Percentiles rank a stretch among this genome's conserved stretches.
Conservation (phyloP, 2,888 invertebrate genomes). For the Callosobruchus maculatus region DNA sequence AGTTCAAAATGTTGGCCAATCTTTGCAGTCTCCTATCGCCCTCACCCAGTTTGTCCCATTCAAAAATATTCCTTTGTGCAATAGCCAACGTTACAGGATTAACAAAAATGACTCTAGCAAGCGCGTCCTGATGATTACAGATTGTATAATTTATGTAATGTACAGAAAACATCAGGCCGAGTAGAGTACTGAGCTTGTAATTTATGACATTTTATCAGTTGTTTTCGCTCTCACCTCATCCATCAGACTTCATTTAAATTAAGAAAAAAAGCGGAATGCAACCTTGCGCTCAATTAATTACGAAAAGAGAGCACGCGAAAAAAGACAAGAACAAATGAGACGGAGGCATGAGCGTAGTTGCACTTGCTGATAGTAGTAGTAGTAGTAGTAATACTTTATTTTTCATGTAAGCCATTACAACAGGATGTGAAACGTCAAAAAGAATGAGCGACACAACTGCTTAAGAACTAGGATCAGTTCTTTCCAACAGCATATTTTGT, state of each 20-base stretch:
- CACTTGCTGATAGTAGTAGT: not conserved
- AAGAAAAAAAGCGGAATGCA: not conserved
- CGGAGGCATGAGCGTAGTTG: not conserved
- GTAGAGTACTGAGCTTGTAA: not conserved
- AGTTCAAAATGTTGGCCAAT: no score
- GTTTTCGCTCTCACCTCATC: not conserved
- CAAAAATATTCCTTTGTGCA: no score
- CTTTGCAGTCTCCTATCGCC: no score
- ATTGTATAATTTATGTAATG: not conserved
- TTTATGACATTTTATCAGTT: not conserved
- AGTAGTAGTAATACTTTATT: no score
- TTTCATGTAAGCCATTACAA: no score
- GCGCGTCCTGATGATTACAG: not conserved
- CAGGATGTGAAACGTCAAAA: no score
- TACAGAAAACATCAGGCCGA: not conserved
- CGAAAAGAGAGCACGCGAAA: not conserved
- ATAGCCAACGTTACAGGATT: no score
- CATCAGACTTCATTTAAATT: not conserved
- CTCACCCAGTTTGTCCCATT: no score
- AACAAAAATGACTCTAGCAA: no score
- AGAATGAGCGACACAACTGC: no score
- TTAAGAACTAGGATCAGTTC: no score
- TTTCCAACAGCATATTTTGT: no score
- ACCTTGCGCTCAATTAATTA: not conserved
- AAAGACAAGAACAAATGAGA: not conserved